A percentile compares a stretch with the other conserved stretches of the same genome.
Conservation (phyloP, 2,888 invertebrate species). For the Lasioglossum malachurum region DNA sequence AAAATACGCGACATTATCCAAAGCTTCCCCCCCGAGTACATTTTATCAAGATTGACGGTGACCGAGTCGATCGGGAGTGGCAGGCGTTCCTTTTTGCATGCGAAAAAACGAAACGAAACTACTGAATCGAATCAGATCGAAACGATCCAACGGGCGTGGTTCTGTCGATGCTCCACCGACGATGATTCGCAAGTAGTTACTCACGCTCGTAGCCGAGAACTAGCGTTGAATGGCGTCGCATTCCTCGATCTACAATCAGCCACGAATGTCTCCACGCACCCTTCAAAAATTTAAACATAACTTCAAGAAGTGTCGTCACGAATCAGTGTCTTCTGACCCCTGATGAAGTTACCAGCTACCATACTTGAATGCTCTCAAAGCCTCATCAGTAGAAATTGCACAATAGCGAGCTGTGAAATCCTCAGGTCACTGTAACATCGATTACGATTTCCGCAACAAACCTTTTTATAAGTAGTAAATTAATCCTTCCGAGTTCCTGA, state of each 20-base stretch:
- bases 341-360: no score
- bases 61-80: constrained; percentile 31
- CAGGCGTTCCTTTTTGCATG: constrained; percentile 30
- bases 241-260: constrained; percentile 3
- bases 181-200: constrained; percentile 12
- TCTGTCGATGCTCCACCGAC: constrained; percentile 53
- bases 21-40: neutral
- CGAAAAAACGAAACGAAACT: neutral
- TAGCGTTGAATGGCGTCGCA: neutral
- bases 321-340: no score
- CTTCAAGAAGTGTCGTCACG: neutral
- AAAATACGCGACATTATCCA: neutral
- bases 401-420: neutral
- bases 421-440: neutral
- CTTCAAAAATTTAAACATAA: neutral
- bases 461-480: neutral
- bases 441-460: neutral
- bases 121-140: neutral
- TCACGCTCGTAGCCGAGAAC: constrained; percentile 1
- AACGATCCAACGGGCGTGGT: constrained; percentile 55
- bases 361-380: neutral
- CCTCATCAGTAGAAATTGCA: neutral
- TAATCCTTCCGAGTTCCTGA: neutral
- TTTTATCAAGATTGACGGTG: neutral
- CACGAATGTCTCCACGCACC: neutral